Percentiles rank a stretch among this genome's conserved stretches.
Evolutionary conservation across 1,140 invertebrate genomes (phyloP).

Genomic region (Scaptodrosophila lebanonensis): DNA sequence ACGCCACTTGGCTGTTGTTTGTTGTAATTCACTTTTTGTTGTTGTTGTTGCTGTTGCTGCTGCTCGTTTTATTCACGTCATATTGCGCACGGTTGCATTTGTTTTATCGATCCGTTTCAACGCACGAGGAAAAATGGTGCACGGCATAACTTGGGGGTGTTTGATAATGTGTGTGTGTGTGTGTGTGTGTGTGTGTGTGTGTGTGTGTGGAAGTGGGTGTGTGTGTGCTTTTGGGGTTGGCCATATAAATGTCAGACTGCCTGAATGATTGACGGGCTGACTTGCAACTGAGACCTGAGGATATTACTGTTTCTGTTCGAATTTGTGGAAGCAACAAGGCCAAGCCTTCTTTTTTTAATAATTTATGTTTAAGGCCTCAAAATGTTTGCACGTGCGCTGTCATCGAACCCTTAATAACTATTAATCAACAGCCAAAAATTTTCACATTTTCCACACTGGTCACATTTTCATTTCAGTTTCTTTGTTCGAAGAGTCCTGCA

Average conservation of each 20-base stretch:
- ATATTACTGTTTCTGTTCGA: slow-evolving; percentile 18
- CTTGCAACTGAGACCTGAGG: slow-evolving; percentile 3
- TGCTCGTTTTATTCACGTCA: slow-evolving; percentile 18
- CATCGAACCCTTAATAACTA: too few species aligned
- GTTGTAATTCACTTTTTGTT: slow-evolving; percentile 13
- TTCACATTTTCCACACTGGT: too few species aligned
- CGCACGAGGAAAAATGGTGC: slow-evolving; percentile 28
- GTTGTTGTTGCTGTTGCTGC: slow-evolving; percentile 2
- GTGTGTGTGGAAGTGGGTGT: background rate
- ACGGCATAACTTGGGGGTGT: slow-evolving; percentile 11
- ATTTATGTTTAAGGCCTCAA: too few species aligned
- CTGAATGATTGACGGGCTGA: background rate
- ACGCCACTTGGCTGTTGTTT: slow-evolving; percentile 25
- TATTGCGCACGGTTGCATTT: slow-evolving; percentile 62
- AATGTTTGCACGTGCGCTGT: too few species aligned
- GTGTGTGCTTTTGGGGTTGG: background rate
- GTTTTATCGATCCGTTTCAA: slow-evolving; percentile 57
- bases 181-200: background rate
- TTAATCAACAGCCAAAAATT: too few species aligned
- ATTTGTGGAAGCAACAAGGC: too few species aligned
- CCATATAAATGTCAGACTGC: background rate
- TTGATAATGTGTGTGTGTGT: slow-evolving; percentile 11
- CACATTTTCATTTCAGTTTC: too few species aligned
- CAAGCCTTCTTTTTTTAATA: too few species aligned
- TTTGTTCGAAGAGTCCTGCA: too few species aligned